Percentiles rank a stretch among this genome's conserved stretches.
phyloP scores from a whole-genome alignment of 2,113 vertebrate genomes.

The Stomatorhinus ivindoensis region DNA sequence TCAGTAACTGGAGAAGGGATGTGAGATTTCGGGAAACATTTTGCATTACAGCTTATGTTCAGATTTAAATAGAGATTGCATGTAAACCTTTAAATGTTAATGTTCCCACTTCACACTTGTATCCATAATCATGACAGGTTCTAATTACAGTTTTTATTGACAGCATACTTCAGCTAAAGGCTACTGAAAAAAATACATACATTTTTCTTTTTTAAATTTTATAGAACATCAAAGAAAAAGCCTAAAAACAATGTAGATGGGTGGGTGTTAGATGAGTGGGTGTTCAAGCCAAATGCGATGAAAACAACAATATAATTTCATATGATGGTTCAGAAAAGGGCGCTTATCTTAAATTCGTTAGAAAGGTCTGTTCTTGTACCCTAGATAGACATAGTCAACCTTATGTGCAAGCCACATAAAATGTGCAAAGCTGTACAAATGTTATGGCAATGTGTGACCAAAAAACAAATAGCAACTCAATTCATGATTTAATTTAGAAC shows the following conservation, averaged over 20 bases:
- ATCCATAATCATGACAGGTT: background rate
- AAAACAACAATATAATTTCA: background rate
- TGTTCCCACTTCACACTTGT: background rate
- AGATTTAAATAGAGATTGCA: background rate
- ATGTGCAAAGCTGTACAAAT: background rate
- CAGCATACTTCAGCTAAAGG: background rate
- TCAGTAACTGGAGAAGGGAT: background rate
- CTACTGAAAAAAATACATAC: background rate
- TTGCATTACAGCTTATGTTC: background rate
- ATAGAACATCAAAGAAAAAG: background rate
- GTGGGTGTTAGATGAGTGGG: background rate
- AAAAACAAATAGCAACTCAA: background rate
- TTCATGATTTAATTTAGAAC: background rate
- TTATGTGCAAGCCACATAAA: background rate
- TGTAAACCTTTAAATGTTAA: background rate
- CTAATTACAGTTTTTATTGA: background rate
- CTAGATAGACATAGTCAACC: background rate
- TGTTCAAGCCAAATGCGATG: background rate
- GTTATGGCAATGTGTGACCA: background rate
- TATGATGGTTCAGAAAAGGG: background rate
- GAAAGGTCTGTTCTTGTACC: background rate
- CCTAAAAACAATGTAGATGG: background rate
- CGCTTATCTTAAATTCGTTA: background rate
- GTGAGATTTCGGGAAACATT: background rate
- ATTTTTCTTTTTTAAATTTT: background rate